Conservation (phyloP, 2,888 invertebrate species). For the Catocala sponsa region DNA sequence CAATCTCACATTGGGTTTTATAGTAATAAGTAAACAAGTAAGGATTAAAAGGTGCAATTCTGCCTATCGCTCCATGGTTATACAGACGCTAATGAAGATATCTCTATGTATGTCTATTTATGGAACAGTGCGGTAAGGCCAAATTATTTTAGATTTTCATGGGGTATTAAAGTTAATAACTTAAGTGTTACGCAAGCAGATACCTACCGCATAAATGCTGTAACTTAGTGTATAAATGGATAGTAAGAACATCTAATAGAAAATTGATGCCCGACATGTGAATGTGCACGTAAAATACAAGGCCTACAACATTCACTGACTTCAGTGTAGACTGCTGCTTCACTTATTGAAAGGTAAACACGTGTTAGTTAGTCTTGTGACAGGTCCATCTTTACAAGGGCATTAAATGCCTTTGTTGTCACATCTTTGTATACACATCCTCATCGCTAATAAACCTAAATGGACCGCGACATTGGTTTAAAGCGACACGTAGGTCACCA, state of each 20-base stretch:
- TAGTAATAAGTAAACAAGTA: no score
- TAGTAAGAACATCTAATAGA: slow-evolving; percentile 13
- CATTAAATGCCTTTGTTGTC: slow-evolving; percentile 20
- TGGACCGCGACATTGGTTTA: slow-evolving; percentile 13
- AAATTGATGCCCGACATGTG: slow-evolving; percentile 26
- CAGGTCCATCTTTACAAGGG: slow-evolving; percentile 17
- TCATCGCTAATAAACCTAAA: slow-evolving; percentile 16
- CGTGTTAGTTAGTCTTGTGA: slow-evolving; percentile 1
- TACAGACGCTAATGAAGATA: no score
- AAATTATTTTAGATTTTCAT: slow-evolving; percentile 4
- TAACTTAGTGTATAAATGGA: no score
- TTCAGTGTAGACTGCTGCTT: slow-evolving; percentile 5
- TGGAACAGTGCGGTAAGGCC: not conserved
- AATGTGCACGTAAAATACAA: slow-evolving; percentile 29
- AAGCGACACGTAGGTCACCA: slow-evolving; percentile 14
- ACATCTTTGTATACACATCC: slow-evolving; percentile 15
- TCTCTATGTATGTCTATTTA: no score
- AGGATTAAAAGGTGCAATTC: no score
- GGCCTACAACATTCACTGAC: slow-evolving; percentile 51
- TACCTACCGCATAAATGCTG: not conserved
- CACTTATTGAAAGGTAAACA: slow-evolving; percentile 21
- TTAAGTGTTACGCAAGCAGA: not conserved
- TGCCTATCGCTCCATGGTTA: no score
- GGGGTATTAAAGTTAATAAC: not conserved
- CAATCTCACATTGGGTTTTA: no score